Evolutionary conservation across 2,797 vertebrate species (phyloP).

Genomic region (Hephaestus fuliginosus): DNA sequence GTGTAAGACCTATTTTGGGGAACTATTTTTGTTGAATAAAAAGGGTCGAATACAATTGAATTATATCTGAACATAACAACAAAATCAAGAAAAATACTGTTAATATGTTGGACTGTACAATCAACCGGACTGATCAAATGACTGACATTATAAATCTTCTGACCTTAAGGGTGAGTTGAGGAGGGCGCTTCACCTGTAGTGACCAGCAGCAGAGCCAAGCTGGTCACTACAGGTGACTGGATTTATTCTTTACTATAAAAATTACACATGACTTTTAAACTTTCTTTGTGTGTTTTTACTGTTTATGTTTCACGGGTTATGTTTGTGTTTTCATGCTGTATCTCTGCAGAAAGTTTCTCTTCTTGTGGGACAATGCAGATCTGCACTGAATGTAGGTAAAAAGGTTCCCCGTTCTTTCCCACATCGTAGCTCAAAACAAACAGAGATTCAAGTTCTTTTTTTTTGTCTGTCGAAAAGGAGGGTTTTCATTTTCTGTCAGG

Average conservation of each 20-base stretch:
- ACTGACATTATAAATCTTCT: not conserved
- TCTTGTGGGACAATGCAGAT: not conserved
- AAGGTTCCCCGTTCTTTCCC: not conserved
- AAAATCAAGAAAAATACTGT: not conserved
- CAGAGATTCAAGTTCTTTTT: not conserved
- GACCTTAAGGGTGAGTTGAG: not conserved
- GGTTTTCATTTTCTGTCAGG: constrained; percentile 18
- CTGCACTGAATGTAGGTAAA: not conserved
- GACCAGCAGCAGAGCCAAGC: no score
- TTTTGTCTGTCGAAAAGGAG: not conserved
- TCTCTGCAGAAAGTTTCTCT: not conserved
- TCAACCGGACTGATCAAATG: not conserved
- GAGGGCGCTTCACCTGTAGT: no score
- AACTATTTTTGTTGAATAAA: no score
- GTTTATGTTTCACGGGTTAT: not conserved
- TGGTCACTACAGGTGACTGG: no score
- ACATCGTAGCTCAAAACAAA: constrained; percentile 23
- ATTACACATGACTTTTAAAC: not conserved
- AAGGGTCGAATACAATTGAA: not conserved
- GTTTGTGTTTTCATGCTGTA: not conserved
- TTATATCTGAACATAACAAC: not conserved
- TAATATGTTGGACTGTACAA: not conserved
- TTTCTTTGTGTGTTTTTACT: not conserved
- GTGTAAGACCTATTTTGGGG: not conserved
- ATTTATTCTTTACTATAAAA: not conserved